Base-by-base conservation (phyloP, 30 jellyfish, hydroid and myxozoan species). In the Rhopilema esculentum region DNA sequence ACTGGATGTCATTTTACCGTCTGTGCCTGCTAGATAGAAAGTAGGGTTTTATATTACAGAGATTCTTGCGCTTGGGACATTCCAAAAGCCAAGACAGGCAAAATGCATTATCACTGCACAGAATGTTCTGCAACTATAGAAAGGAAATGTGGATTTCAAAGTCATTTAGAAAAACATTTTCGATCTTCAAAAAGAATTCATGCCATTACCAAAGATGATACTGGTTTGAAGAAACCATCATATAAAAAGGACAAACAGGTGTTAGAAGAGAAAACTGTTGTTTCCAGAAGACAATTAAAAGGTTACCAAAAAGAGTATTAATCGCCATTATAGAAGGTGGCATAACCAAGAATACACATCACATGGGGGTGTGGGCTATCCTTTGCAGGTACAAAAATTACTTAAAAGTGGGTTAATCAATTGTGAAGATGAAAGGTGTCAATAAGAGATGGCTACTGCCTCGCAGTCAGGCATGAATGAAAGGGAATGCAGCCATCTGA, bases 311-410 rank as follows among this genome's bases (percentile, higher is more conserved):
- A 31, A 28, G 24, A 71, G 64, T 53, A 24, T 71, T 18, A 71
- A 71, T 26, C 33, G 82, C 19, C 82, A 71, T 25, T 27, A 71
- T 12, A 26, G 28, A 71, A 26, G 33, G 27, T 23, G 30, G 24
- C 82, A 71, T 71, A 8, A n/a, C 26, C 24, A 15, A 31, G 62
- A 71, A 9, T 4, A 24, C 33, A 27, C 63, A 22, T 33, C 23
- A 19, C 66, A 51, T 19, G 86, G 86, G 23, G 93, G 88, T 7
- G 66, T 84, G 23, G 74, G 88, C 24, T 70, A 31, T 70, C 93
- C 93, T 9, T 12, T 84, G 16, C 93, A 84, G 49, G 93, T 84
- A 4, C 80, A 57, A 57, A 72, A 84, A 72, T 21, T 49, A 0
- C 24, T 70, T 28, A 66, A 67, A 24, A 40, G 52, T 1, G 73